These are phyloP conservation scores for Zygaena filipendulae DNA, from an alignment of 2,888 invertebrate genomes.

Conservation along the genomic window DNA sequence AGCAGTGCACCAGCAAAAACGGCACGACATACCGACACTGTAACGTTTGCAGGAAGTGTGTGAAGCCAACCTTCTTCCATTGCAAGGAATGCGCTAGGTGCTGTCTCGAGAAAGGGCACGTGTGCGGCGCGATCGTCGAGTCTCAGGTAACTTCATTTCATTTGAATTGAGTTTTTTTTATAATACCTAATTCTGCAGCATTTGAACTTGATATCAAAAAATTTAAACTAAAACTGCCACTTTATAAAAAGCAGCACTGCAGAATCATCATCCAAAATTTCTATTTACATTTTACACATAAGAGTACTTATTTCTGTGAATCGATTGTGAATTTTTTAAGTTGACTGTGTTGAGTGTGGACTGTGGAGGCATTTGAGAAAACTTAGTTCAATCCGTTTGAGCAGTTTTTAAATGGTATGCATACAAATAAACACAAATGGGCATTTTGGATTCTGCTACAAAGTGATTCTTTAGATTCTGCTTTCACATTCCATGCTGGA, in stretches of 20 bases:
- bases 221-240: conserved; percentile 1
- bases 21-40: conserved; percentile 83
- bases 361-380: too few relatives aligned
- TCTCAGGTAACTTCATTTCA: conserved; percentile 36
- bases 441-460: too few relatives aligned
- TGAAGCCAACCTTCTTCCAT: conserved; percentile 87
- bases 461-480: too few relatives aligned
- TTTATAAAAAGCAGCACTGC: too few relatives aligned
- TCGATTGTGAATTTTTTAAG: conserved; percentile 2
- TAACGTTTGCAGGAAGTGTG: conserved; percentile 78
- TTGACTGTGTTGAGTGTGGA: too few relatives aligned
- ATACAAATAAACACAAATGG: too few relatives aligned
- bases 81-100: conserved; percentile 80
- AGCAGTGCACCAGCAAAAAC: conserved; percentile 58
- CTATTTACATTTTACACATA: neutral
- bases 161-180: neutral
- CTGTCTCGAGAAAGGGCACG: conserved; percentile 40
- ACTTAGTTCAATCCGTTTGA: too few relatives aligned
- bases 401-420: too few relatives aligned
- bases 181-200: too few relatives aligned
- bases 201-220: too few relatives aligned
- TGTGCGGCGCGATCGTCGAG: conserved; percentile 41
- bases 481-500: too few relatives aligned
- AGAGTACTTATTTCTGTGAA: conserved; percentile 1
- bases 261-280: too few relatives aligned